Evolutionary conservation across 2,888 invertebrate species (phyloP).

Genomic region (Orthosia incerta): DNA sequence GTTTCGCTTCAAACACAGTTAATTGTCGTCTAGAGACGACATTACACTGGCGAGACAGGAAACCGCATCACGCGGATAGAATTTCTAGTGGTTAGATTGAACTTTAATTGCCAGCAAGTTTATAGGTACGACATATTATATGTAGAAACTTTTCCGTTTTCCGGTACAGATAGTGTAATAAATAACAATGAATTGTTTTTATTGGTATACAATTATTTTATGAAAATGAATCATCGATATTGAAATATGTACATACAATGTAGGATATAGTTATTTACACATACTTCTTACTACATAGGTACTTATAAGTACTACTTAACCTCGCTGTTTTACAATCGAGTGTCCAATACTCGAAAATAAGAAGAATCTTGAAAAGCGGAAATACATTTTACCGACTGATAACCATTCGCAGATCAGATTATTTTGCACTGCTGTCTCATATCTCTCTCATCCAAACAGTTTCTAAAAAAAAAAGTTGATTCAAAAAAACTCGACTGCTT

Average conservation of each 20-base stretch:
- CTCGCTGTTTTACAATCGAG: neutral
- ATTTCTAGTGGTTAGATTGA: conserved; percentile 44
- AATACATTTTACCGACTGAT: neutral
- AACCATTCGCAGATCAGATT: neutral
- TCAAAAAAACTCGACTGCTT: too few relatives aligned
- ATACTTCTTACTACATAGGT: too few relatives aligned
- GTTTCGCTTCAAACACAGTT: conserved; percentile 27
- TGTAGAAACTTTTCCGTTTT: conserved; percentile 38
- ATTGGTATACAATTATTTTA: conserved; percentile 29
- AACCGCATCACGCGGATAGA: conserved; percentile 48
- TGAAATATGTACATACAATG: neutral
- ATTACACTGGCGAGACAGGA: conserved; percentile 31
- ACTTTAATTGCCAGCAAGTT: conserved; percentile 31
- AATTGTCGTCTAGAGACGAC: conserved; percentile 27
- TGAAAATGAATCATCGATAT: conserved; percentile 28
- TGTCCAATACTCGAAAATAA: neutral
- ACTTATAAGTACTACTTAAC: neutral
- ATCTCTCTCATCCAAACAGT: too few relatives aligned
- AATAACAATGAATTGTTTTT: conserved; percentile 33
- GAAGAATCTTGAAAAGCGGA: neutral
- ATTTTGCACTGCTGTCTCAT: neutral
- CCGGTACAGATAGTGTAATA: conserved; percentile 25
- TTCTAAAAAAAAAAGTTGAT: too few relatives aligned
- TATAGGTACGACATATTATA: conserved; percentile 8
- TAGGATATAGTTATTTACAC: neutral